A percentile compares a stretch with the other conserved stretches of the same genome.
Conservation (phyloP, 1,140 invertebrate species). For the Teleogryllus occipitalis region DNA sequence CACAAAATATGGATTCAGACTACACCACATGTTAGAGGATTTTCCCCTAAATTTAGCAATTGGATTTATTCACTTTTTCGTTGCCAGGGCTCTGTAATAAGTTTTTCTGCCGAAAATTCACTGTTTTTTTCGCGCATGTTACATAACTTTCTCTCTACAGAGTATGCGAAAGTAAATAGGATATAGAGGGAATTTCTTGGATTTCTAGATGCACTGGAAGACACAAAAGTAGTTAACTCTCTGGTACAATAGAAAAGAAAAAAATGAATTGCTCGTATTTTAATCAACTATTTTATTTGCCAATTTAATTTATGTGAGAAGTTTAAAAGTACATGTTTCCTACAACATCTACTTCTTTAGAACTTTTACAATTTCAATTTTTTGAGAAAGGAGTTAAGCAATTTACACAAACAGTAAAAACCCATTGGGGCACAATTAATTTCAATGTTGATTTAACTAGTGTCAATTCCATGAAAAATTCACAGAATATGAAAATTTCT, state of each 20-base stretch:
- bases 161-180: too few species aligned
- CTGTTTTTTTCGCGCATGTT: too few species aligned
- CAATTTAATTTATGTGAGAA: slow-evolving; percentile 1
- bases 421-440: background rate
- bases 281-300: background rate
- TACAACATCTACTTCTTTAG: background rate
- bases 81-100: too few species aligned
- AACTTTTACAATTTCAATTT: background rate
- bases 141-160: too few species aligned
- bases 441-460: background rate
- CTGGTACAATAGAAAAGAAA: background rate
- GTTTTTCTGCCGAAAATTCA: too few species aligned
- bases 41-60: too few species aligned
- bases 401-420: background rate
- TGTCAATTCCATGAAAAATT: background rate
- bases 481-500: background rate
- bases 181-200: too few species aligned
- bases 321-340: background rate
- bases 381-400: background rate
- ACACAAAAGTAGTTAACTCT: too few species aligned
- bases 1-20: too few species aligned
- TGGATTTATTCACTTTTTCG: too few species aligned
- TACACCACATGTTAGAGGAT: too few species aligned
- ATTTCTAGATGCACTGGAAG: too few species aligned
- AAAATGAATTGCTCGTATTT: background rate